These are phyloP conservation scores for Hydra vulgaris DNA, from an alignment of 30 jellyfish, hydroid and myxozoan species.

Conservation along the genomic window DNA sequence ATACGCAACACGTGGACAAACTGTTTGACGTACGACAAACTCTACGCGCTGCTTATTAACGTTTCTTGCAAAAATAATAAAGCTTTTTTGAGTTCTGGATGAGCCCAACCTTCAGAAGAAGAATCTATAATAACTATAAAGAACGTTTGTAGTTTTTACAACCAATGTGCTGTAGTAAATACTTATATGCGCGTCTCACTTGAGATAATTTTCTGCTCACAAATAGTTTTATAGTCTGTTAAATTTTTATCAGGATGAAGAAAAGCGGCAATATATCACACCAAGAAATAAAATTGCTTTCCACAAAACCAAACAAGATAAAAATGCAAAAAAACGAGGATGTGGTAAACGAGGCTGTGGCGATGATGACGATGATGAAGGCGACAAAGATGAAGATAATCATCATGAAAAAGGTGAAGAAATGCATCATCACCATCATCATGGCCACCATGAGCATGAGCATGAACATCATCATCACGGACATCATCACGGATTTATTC, in stretches of 20 bases:
- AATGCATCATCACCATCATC: slow-evolving; percentile 45
- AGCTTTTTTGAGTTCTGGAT: neutral
- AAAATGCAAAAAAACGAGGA: neutral
- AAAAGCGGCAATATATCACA: neutral
- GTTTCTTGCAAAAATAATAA: too few species aligned
- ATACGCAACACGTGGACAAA: too few species aligned
- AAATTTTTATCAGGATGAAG: slow-evolving; percentile 1
- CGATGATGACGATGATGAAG: neutral
- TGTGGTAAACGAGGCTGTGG: slow-evolving; percentile 22
- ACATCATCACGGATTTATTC: slow-evolving; percentile 36
- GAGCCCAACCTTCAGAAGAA: neutral
- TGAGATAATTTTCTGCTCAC: neutral
- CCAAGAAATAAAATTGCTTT: slow-evolving; percentile 5
- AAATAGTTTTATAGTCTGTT: neutral
- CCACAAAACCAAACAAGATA: neutral
- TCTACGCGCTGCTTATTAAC: neutral
- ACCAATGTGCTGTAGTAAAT: neutral
- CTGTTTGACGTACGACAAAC: neutral
- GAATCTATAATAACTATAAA: neutral
- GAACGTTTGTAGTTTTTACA: neutral
- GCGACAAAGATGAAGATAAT: neutral
- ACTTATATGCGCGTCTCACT: neutral
- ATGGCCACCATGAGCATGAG: slow-evolving; percentile 77
- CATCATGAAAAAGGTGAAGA: slow-evolving; percentile 71
- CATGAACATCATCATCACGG: slow-evolving; percentile 43